Evolutionary conservation across 2,113 vertebrate species (phyloP).

Genomic region (Lynx canadensis): DNA sequence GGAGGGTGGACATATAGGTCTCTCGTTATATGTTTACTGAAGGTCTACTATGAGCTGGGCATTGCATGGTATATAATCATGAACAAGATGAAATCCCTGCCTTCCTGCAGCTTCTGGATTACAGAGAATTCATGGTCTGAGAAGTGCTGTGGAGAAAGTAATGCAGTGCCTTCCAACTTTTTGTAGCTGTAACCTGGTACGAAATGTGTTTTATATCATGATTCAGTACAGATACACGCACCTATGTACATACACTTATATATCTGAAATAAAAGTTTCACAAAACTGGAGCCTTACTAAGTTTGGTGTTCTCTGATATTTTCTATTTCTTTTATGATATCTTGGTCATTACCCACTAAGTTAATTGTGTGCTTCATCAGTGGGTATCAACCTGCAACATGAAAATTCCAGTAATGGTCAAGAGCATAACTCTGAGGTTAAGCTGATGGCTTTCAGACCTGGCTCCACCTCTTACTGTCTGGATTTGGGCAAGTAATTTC

Average conservation of each 20-base stretch:
- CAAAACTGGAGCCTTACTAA: not conserved
- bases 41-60: not conserved
- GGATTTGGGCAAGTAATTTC: not conserved
- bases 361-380: not conserved
- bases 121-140: not conserved
- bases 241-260: not conserved
- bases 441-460: slow-evolving; percentile 4
- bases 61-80: not conserved
- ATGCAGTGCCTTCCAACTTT: not conserved
- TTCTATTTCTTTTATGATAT: slow-evolving; percentile 21
- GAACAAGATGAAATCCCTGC: not conserved
- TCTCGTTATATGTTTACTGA: not conserved
- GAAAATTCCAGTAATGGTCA: not conserved
- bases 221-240: not conserved
- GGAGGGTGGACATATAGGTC: not conserved
- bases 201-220: not conserved
- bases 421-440: not conserved
- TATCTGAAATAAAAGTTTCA: slow-evolving; percentile 27
- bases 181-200: not conserved
- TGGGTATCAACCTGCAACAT: not conserved
- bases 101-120: not conserved
- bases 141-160: not conserved
- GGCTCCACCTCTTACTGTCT: not conserved
- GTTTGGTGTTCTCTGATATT: not conserved
- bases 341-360: not conserved